Conservation (phyloP, 2,888 invertebrate genomes). For the Drosophila kanekoi region DNA sequence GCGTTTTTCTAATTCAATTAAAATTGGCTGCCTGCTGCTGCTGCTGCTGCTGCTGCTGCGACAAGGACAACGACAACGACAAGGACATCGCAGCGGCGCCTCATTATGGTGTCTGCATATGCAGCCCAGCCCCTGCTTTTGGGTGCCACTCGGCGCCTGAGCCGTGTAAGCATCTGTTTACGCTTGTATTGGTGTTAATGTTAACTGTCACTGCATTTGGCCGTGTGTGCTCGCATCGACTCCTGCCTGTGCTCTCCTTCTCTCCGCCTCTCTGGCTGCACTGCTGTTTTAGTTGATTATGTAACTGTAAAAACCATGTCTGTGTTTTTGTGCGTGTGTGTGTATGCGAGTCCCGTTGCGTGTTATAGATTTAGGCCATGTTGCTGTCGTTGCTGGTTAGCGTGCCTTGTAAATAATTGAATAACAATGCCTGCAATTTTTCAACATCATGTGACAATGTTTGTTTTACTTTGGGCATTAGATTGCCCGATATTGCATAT, state of each 20-base stretch:
- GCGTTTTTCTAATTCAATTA: slow-evolving; percentile 80
- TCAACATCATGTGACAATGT: slow-evolving; percentile 31
- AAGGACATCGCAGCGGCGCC: slow-evolving; percentile 32
- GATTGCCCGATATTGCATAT: slow-evolving; percentile 22
- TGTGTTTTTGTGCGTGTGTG: slow-evolving; percentile 20
- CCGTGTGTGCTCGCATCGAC: slow-evolving; percentile 22
- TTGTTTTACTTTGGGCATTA: slow-evolving; percentile 25
- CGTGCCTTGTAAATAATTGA: slow-evolving; percentile 60
- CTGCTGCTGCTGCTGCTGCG: slow-evolving; percentile 15
- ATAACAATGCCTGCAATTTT: slow-evolving; percentile 56
- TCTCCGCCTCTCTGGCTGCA: background rate
- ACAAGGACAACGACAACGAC: slow-evolving; percentile 11
- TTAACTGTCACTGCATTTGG: slow-evolving; percentile 75
- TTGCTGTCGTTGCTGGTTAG: slow-evolving; percentile 33
- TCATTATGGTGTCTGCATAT: slow-evolving; percentile 65
- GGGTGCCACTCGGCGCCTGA: background rate
- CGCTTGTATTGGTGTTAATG: slow-evolving; percentile 78
- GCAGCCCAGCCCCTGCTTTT: slow-evolving; percentile 10
- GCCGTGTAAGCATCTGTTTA: slow-evolving; percentile 61
- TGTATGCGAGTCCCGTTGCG: slow-evolving; percentile 39
- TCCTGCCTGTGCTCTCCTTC: background rate
- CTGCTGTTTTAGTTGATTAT: slow-evolving; percentile 62
- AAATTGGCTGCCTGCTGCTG: slow-evolving; percentile 65
- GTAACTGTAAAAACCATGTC: slow-evolving; percentile 73
- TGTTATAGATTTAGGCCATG: slow-evolving; percentile 58